Evolutionary conservation across 2,888 invertebrate genomes (phyloP), one percentile per base, ranked within the genome.

Genomic region (Agrochola litura): DNA sequence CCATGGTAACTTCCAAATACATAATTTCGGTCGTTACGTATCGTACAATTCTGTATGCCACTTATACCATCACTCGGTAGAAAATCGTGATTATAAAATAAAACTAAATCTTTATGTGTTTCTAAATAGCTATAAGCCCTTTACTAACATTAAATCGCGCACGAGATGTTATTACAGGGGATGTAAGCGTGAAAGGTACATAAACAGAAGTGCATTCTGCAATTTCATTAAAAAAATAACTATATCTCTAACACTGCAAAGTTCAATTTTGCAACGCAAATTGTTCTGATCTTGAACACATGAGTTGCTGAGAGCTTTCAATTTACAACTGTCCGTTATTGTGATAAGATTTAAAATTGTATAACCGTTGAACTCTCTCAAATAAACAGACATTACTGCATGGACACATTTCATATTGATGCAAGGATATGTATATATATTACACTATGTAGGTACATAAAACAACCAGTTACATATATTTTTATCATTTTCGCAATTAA

Each of bases 1-100:
- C 60, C 52, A 71, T 37, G 37, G 14, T 46, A 37, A 69, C 69
- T 70, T 46, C 54, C 46, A 61, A 77, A 77, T 12, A 52, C 16
- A 65, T 54, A 6, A 77, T 61, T 54, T 71, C 12, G 43, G 30
- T 5, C 61, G 6, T 61, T 71, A 19, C 43, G 22, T 69, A 37
- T 25, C 43, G 43, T 46, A 70, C 25, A 30, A 67, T 56, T 61
- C 16, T 46, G 43, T 63, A 63, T 25, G 54, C 58, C 54, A 64
- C 54, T 80, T 69, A 63, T 0, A 41, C 30, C 61, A 49, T 52
- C 12, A 37, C 1, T 61, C 12, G n/a, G 43, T 63, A 65, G 64
- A 85, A 77, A 85, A 82, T 82, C 82, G 85, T 77, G 82, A 77
- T 77, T 68, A 56, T 56, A 68, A 77, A 73, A 85, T 85, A 85